Percentiles rank a stretch among this genome's conserved stretches.
Conservation (phyloP, 2,888 invertebrate genomes). For the Oasisia sp. region DNA sequence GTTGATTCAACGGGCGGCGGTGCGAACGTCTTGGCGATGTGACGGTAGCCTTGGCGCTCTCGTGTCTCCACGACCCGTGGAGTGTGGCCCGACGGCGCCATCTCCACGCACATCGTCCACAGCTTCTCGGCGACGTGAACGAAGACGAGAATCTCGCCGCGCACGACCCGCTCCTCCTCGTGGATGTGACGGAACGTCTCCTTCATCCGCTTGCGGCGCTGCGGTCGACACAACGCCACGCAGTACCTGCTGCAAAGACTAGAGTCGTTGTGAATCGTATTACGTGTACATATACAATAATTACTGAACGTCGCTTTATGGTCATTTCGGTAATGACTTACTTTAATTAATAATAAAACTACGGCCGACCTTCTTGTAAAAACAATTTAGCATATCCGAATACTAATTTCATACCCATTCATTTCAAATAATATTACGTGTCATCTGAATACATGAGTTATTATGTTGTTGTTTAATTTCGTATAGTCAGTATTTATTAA, state of each 20-base stretch:
- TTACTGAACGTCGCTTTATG: too few species aligned
- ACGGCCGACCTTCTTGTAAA: too few species aligned
- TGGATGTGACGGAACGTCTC: constrained; percentile 39
- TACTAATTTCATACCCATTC: background rate
- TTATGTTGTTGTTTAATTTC: background rate
- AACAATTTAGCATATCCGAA: background rate
- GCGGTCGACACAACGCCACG: constrained; percentile 54
- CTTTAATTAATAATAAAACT: too few species aligned
- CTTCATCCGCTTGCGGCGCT: constrained; percentile 50
- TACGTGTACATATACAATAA: too few species aligned
- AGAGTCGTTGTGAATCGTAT: too few species aligned
- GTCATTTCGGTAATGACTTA: too few species aligned
- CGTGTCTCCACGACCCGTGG: constrained; percentile 38
- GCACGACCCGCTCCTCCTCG: constrained; percentile 24
- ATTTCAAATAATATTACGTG: background rate
- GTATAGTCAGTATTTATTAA: background rate
- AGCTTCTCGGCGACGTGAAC: constrained; percentile 55
- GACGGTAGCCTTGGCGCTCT: constrained; percentile 36
- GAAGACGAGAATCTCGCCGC: constrained; percentile 57
- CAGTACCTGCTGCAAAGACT: constrained; percentile 50
- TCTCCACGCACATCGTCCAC: constrained; percentile 59
- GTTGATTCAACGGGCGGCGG: constrained; percentile 18
- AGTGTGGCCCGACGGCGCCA: constrained; percentile 46
- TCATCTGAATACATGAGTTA: background rate
- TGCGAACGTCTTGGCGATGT: background rate